These are phyloP conservation scores for Ginglymostoma cirratum DNA, from an alignment of 2,113 vertebrate genomes.

Conservation along the genomic window DNA sequence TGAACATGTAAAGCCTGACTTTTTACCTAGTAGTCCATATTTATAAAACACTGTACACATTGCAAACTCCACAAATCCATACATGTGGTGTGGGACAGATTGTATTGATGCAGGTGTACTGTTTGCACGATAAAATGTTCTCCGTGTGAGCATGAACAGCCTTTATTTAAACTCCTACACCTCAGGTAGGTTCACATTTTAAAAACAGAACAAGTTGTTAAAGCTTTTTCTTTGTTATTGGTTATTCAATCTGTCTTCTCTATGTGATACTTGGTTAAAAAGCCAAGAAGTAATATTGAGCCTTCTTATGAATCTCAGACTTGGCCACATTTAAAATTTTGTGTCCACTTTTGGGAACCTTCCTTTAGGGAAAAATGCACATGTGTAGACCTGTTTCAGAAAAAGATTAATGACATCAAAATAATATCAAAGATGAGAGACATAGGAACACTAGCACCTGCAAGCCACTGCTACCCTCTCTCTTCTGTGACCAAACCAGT, in stretches of 20 bases:
- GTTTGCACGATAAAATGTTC: background rate
- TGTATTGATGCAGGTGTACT: background rate
- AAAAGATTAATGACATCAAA: too few species aligned
- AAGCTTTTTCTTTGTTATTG: background rate
- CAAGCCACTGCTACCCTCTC: too few species aligned
- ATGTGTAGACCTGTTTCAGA: background rate
- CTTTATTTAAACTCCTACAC: background rate
- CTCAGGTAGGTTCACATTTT: background rate
- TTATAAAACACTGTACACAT: background rate
- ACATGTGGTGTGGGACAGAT: background rate
- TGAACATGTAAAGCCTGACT: background rate
- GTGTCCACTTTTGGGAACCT: background rate
- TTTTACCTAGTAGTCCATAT: background rate
- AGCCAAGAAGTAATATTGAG: background rate
- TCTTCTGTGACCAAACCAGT: too few species aligned
- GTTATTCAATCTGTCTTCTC: background rate
- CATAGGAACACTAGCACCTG: too few species aligned
- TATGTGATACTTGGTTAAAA: background rate
- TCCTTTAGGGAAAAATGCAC: background rate
- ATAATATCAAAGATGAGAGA: too few species aligned
- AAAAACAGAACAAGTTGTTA: background rate
- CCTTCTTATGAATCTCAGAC: background rate
- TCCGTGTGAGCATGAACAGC: background rate
- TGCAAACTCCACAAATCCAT: background rate
- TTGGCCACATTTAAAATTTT: background rate